Base-by-base conservation (phyloP, 2,113 vertebrate genomes). In the Mormoops blainvillei region DNA sequence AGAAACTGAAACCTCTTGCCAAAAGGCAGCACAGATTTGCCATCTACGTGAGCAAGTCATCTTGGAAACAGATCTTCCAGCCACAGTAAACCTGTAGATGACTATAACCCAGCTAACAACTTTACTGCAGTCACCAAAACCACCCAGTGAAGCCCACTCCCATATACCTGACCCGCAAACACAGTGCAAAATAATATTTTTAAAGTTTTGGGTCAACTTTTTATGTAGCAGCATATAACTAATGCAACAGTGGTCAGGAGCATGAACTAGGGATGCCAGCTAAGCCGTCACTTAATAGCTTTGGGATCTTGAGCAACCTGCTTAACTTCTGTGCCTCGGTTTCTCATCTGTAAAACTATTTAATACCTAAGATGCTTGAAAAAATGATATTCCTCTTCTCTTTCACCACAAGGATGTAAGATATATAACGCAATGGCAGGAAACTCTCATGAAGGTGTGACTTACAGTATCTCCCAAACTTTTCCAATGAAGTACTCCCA, bases 311-410 rank as follows among this genome's bases (percentile, higher is more conserved):
- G 36, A 50, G 33, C n/a, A 71, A 77, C 26, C 45, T 94, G 43
- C 38, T 93, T 91, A 77, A 86, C 70, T 85, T 96, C 61, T 67
- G 14, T 45, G 36, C 22, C 94, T 92, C 2, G 0, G 20, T 78
- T 97, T 94, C 50, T 81, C 50, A 89, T 73, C 22, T 58, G 43
- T 48, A 74, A 84, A 87, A 83, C 48, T 89, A 5, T 61, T 93
- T 82, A 83, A 82, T 74, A 78, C 20, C 56, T 87, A 84, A 36
- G 41, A 56, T 54, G 22, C 15, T 74, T 26, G 38, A 94, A 92
- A 24, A 95, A 63, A 94, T 67, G 18, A 16, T 65, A 84, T 18
- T 92, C 36, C 36, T 89, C 41, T 87, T 83, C 63, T 56, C 19
- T 83, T 70, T 83, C 48, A 86, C 11, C 38, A 74, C 22, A 82